A percentile compares a stretch with the other conserved stretches of the same genome.
Conservation (phyloP, 2,888 invertebrate genomes). For the Penaeus monodon region DNA sequence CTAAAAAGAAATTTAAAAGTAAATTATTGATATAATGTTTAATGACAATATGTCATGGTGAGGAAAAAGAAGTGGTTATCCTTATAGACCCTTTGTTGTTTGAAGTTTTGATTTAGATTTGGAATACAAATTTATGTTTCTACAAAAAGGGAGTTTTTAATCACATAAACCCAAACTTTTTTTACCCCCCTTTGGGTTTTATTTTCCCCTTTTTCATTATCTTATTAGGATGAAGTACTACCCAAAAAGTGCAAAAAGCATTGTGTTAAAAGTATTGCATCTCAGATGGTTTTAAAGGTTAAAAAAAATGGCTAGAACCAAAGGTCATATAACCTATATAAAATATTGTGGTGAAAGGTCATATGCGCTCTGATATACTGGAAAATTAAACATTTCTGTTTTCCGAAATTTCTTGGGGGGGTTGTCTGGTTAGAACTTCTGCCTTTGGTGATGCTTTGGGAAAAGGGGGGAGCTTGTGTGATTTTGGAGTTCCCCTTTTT, state of each 20-base stretch:
- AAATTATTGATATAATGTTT: background rate
- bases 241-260: slow-evolving; percentile 16
- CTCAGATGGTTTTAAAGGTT: no score
- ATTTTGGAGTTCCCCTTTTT: slow-evolving; percentile 5
- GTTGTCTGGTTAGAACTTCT: slow-evolving; percentile 28
- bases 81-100: background rate
- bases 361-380: background rate
- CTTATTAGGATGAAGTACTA: slow-evolving; percentile 31
- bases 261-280: no score
- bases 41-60: background rate
- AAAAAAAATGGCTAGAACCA: slow-evolving; percentile 8
- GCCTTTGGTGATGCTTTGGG: slow-evolving; percentile 48
- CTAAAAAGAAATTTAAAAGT: slow-evolving; percentile 7
- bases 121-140: background rate
- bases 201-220: background rate
- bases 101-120: slow-evolving; percentile 19
- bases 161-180: slow-evolving; percentile 13
- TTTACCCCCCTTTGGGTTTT: slow-evolving; percentile 33
- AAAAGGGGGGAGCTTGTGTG: slow-evolving; percentile 37
- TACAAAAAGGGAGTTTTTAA: slow-evolving; percentile 48
- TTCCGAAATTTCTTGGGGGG: slow-evolving; percentile 8
- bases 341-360: no score
- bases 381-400: slow-evolving; percentile 33
- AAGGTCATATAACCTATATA: no score
- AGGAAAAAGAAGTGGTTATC: background rate